A percentile compares a stretch with the other conserved stretches of the same genome.
Evolutionary conservation across 2,113 vertebrate species (phyloP).

Genomic region (Vidua chalybeata): DNA sequence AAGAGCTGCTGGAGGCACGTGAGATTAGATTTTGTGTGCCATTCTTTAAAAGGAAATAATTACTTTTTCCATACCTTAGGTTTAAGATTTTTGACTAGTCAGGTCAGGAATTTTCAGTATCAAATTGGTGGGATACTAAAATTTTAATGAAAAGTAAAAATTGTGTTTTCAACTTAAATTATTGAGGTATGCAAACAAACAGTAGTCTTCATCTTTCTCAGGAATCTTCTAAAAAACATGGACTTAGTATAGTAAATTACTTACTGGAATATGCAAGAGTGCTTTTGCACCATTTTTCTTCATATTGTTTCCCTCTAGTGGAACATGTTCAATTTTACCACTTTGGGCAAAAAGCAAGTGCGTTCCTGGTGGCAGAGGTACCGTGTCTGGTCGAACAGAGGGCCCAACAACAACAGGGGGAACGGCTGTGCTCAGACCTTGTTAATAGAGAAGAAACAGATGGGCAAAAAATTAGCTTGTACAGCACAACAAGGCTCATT

Average conservation of each 20-base stretch:
- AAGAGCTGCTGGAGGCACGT: neutral
- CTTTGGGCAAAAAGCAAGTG: slow-evolving; percentile 89
- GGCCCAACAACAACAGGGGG: slow-evolving; percentile 76
- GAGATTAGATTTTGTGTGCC: neutral
- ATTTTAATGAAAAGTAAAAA: neutral
- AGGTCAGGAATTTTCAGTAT: neutral
- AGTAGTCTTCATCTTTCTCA: neutral
- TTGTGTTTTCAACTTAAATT: neutral
- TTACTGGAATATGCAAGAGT: slow-evolving; percentile 86
- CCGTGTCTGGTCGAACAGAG: slow-evolving; percentile 77
- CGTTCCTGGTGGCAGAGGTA: slow-evolving; percentile 83
- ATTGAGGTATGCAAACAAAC: neutral
- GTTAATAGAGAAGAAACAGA: slow-evolving; percentile 10
- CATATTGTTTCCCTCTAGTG: slow-evolving; percentile 83
- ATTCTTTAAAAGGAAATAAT: neutral
- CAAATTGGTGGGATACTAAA: neutral
- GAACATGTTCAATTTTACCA: slow-evolving; percentile 87
- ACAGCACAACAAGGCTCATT: neutral
- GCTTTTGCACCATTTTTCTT: slow-evolving; percentile 82
- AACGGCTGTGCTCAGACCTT: slow-evolving; percentile 81
- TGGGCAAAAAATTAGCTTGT: neutral
- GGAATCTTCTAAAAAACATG: neutral
- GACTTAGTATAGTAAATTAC: slow-evolving; percentile 7
- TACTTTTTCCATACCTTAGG: neutral
- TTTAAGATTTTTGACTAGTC: neutral